Conservation (phyloP, 2,888 invertebrate genomes). For the Oscheius sp. region DNA sequence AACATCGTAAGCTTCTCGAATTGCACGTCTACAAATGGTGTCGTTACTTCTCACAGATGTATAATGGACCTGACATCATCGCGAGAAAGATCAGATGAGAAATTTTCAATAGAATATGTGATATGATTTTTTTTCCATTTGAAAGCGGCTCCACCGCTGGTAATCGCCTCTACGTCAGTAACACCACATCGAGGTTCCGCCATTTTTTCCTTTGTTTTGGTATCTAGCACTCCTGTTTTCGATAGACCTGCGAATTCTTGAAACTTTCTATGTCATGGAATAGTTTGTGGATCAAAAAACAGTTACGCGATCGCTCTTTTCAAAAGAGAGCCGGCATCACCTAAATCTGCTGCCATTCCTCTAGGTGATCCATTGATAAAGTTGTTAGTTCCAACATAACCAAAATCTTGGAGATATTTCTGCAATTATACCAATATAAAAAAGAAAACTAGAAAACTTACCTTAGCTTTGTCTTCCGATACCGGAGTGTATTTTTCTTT, state of each 20-base stretch:
- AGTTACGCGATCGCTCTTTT: slow-evolving; percentile 53
- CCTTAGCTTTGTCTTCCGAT: slow-evolving; percentile 62
- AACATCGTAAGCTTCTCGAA: slow-evolving; percentile 64
- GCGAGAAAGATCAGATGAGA: slow-evolving; percentile 61
- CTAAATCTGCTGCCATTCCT: slow-evolving; percentile 59
- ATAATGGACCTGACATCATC: slow-evolving; percentile 53
- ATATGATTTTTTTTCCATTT: slow-evolving; percentile 65
- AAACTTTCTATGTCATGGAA: slow-evolving; percentile 66
- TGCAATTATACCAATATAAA: slow-evolving; percentile 37
- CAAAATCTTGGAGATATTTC: slow-evolving; percentile 67
- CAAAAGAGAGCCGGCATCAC: slow-evolving; percentile 43
- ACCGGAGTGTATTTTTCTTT: slow-evolving; percentile 43
- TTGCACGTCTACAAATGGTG: slow-evolving; percentile 53
- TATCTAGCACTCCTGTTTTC: slow-evolving; percentile 64
- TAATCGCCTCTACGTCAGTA: slow-evolving; percentile 58
- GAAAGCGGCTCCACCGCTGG: slow-evolving; percentile 51
- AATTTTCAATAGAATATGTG: slow-evolving; percentile 66
- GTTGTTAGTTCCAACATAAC: slow-evolving; percentile 62
- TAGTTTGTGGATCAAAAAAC: background rate
- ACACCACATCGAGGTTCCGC: slow-evolving; percentile 67
- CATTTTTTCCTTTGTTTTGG: slow-evolving; percentile 65
- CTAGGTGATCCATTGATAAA: slow-evolving; percentile 30
- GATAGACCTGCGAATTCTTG: slow-evolving; percentile 68
- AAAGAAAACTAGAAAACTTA: slow-evolving; percentile 27
- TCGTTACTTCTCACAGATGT: background rate